Conservation (phyloP, 2,113 vertebrate genomes). For the Actenoides hombroni region DNA sequence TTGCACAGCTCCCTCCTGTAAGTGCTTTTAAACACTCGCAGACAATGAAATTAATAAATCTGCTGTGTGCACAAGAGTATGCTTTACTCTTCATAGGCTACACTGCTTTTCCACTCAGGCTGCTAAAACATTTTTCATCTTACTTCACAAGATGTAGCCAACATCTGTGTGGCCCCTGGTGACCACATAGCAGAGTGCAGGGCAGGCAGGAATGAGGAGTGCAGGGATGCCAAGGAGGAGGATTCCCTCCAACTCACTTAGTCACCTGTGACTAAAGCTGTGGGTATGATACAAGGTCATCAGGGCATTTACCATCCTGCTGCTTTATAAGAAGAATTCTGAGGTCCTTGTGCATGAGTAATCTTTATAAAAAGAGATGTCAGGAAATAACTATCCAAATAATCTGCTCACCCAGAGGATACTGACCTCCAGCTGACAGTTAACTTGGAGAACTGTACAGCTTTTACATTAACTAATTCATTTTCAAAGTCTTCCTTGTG, state of each 20-base stretch:
- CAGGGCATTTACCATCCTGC: neutral
- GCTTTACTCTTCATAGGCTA: neutral
- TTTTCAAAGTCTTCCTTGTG: neutral
- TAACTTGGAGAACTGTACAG: neutral
- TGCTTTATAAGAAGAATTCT: neutral
- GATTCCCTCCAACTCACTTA: neutral
- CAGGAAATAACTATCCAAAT: neutral
- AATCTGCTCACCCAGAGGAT: neutral
- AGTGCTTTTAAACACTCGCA: neutral
- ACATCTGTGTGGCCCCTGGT: rapidly evolving
- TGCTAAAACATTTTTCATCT: neutral
- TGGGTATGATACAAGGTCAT: neutral
- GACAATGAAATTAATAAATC: neutral
- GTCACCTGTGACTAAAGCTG: neutral
- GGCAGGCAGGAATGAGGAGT: neutral
- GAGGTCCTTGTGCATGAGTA: neutral
- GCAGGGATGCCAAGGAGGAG: neutral
- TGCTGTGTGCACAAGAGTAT: neutral
- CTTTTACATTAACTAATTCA: neutral
- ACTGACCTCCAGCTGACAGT: neutral
- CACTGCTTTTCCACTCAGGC: neutral
- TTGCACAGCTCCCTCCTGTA: neutral
- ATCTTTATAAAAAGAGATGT: neutral
- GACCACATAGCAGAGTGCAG: neutral
- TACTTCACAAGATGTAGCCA: neutral